phyloP scores from a whole-genome alignment of 2,888 invertebrate genomes.

The Sinopyrophorus schimmeli region DNA sequence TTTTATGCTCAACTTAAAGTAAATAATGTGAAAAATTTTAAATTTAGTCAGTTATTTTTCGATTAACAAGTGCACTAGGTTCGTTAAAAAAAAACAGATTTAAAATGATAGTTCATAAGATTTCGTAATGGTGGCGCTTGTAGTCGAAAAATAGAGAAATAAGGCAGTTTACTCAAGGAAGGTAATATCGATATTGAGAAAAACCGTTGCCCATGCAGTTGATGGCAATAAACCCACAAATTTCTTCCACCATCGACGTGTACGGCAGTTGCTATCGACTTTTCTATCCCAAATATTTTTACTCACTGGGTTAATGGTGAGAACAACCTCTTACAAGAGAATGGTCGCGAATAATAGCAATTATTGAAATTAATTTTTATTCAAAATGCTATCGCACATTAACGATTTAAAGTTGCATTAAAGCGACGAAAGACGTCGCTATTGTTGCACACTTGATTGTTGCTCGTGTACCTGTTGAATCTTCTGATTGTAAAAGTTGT shows the following conservation, averaged over 20 bases:
- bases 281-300: slow-evolving; percentile 19
- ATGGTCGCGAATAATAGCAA: not conserved
- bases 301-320: slow-evolving; percentile 11
- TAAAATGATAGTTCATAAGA: not conserved
- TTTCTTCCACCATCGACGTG: slow-evolving; percentile 21
- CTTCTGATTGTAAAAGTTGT: slow-evolving; percentile 1
- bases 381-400: too few species aligned
- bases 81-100: not conserved
- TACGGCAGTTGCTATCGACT: slow-evolving; percentile 17
- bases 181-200: slow-evolving; percentile 12
- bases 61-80: too few species aligned
- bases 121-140: not conserved
- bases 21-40: too few species aligned
- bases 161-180: slow-evolving; percentile 6
- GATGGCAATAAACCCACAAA: slow-evolving; percentile 10
- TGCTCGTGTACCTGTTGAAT: slow-evolving; percentile 23
- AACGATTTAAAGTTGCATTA: slow-evolving; percentile 17
- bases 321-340: slow-evolving; percentile 5
- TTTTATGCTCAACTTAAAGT: too few species aligned
- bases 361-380: slow-evolving; percentile 3
- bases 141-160: not conserved
- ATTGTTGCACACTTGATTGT: slow-evolving; percentile 16
- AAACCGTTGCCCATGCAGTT: not conserved
- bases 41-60: too few species aligned
- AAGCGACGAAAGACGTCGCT: slow-evolving; percentile 23